Evolutionary conservation across 2,113 vertebrate species (phyloP), one percentile per base, ranked within the genome.

Genomic region (Anarhynchus alexandrinus): DNA sequence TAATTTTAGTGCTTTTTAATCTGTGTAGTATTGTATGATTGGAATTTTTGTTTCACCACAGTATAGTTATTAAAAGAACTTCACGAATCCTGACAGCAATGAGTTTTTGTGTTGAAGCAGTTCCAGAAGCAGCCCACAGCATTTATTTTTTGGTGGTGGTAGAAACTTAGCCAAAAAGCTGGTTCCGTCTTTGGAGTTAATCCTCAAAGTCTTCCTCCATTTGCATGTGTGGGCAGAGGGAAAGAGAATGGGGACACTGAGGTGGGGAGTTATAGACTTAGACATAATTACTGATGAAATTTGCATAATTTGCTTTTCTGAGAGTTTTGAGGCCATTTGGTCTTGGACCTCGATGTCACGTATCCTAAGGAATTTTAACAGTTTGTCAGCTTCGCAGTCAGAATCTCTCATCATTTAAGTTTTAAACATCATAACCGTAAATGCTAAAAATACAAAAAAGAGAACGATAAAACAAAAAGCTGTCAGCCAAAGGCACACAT

Each of bases 81-180:
- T 92, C 15, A 52, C 40, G 61, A 69, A 79, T 83, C 59, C 43
- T 93, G 80, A 93, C 78, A 93, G 90, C 23, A 38, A 81, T 92
- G 57, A 93, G 59, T 25, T 95, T 92, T 74, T 74, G 26, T 72
- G 82, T 84, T 94, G 80, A 95, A 94, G 57, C 38, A 43, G 49
- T 91, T 97, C 94, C 91, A 91, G 84, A 93, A 92, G 61, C 86
- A 84, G 69, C 83, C 88, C 45, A 86, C 79, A 69, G 65, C 77
- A n/a, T 96, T 93, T 88, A 70, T 77, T 93, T 91, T 93, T 92
- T 86, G 61, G 52, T 96, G 47, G 47, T 90, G 19, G 49, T 84
- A 58, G 91, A 94, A 94, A 42, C 29, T 87, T 38, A 47, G 82
- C 73, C 72, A 94, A 62, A 93, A 83, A 83, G 32, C 67, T 47